Percentiles rank a stretch among this genome's conserved stretches.
Evolutionary conservation across 2,113 vertebrate genomes (phyloP).

Genomic region (Podilymbus podiceps): DNA sequence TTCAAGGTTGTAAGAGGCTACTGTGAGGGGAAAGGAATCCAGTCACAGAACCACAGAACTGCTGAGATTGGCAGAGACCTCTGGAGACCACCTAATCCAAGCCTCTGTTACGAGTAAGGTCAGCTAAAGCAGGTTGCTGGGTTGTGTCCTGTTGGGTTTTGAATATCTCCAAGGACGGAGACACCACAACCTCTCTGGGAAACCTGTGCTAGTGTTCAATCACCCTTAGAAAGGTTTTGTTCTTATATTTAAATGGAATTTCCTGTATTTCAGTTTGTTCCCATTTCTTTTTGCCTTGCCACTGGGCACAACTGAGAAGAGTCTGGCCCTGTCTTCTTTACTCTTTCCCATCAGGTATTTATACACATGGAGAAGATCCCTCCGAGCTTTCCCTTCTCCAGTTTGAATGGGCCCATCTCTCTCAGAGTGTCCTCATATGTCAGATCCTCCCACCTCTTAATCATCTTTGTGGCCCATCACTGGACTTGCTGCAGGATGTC

Average conservation of each 20-base stretch:
- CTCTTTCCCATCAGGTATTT: neutral
- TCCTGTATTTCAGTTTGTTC: neutral
- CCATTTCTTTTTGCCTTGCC: neutral
- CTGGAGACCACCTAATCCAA: neutral
- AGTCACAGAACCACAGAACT: neutral
- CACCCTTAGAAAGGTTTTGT: neutral
- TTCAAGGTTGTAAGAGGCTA: neutral
- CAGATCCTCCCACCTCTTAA: neutral
- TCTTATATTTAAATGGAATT: neutral
- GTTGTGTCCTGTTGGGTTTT: neutral
- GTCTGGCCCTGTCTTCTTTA: neutral
- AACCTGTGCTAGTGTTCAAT: neutral
- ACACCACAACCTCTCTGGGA: neutral
- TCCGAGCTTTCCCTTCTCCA: neutral
- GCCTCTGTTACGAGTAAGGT: rapidly evolving
- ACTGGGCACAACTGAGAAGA: neutral
- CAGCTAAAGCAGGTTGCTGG: neutral
- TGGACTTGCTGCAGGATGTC: neutral
- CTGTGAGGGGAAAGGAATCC: neutral
- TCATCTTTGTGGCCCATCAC: neutral
- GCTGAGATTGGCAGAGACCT: neutral
- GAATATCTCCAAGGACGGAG: neutral
- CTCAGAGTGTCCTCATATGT: neutral
- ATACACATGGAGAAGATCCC: neutral
- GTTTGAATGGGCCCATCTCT: neutral